Base-by-base conservation (phyloP, 2,888 invertebrate genomes). In the Protonemura montana region DNA sequence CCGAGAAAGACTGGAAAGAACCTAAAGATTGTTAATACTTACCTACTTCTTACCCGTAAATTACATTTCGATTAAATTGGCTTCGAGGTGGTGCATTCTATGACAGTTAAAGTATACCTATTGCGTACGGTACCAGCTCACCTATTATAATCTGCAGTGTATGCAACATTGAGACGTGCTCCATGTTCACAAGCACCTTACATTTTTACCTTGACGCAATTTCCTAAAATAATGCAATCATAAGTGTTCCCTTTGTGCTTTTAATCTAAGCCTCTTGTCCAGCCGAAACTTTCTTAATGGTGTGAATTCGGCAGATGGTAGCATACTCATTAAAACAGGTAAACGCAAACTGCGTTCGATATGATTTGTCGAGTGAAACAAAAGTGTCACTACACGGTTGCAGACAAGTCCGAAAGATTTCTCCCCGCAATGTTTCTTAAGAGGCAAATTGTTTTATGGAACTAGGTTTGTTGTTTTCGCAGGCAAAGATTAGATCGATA, bases 401-500 rank as follows among this genome's bases (percentile, higher is more conserved):
- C 59, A 7, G 3, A 21, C 59, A 59, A 3, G 59, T 16, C 3
- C 2, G 13, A 3, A 59, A 59, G 59, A 59, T 59, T 59, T 59
- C 59, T 59, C 59, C 21, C 59, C 1, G 59, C 13, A 13, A 21
- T 59, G 13, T 59, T 21, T 59, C 1, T 21, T 21, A 59, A 21
- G 59, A 59, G 21, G 59, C 13, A 59, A 59, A 21, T 59, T 21
- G 59, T 59, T 59, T 59, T 59, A 21, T 59, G 59, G 59, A 59
- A 59, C 59, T 59, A 59, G 59, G 59, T 59, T 59, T 59, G 59
- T 59, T 59, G 59, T 59, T 59, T 59, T 59, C 59, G 59, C 59
- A 59, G 21, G 59, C 16, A 59, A 59, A 59, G 59, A 59, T 59
- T 59, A 59, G 59, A 59, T 59, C 59, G 59, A 59, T 59, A 10